Conservation (phyloP, 2,888 invertebrate species). For the Pachymerium ferrugineum region DNA sequence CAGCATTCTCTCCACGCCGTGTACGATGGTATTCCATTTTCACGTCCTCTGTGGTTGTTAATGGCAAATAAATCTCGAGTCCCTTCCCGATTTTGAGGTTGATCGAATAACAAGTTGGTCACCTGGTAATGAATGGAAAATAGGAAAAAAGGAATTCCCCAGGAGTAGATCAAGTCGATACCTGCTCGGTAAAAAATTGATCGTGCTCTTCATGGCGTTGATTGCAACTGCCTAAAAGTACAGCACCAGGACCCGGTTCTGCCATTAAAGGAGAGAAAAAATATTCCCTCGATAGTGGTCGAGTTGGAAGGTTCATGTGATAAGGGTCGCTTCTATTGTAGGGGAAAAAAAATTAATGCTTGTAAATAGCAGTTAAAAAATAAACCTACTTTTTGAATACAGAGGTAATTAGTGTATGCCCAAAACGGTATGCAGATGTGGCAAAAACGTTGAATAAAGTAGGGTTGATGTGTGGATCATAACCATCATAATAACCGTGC, state of each 20-base stretch:
- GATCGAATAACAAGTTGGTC: constrained; percentile 24
- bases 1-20: constrained; percentile 39
- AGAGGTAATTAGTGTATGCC: constrained; percentile 40
- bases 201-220: not conserved
- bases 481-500: constrained; percentile 40
- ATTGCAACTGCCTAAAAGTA: constrained; percentile 12
- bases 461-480: constrained; percentile 40
- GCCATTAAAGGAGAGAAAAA: constrained; percentile 6
- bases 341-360: not conserved
- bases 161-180: not conserved
- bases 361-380: too few relatives aligned
- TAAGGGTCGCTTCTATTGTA: constrained; percentile 17
- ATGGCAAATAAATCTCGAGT: constrained; percentile 39
- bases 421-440: constrained; percentile 44
- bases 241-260: constrained; percentile 27
- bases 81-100: not conserved
- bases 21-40: constrained; percentile 40
- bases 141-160: not conserved
- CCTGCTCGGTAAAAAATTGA: constrained; percentile 29
- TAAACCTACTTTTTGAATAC: constrained; percentile 33
- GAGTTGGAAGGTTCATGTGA: not conserved
- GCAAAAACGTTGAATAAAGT: constrained; percentile 43
- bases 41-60: constrained; percentile 40
- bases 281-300: not conserved
- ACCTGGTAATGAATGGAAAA: not conserved